Conservation (phyloP, 2,797 vertebrate genomes). For the Trichosurus vulpecula region DNA sequence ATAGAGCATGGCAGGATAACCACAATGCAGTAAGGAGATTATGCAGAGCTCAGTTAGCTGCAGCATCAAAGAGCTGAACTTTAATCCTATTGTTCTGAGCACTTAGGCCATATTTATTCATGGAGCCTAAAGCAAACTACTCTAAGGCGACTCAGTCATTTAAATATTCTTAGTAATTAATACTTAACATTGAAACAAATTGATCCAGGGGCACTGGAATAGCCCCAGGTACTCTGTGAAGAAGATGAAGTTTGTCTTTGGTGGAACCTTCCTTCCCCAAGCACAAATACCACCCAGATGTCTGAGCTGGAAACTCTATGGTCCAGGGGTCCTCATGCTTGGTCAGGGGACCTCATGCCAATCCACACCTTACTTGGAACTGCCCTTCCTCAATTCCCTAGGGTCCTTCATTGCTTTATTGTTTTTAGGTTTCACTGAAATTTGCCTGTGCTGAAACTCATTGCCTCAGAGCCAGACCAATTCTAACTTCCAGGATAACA, state of each 20-base stretch:
- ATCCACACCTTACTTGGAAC: rapidly evolving
- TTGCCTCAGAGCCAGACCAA: background rate
- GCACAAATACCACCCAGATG: background rate
- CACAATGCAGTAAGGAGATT: background rate
- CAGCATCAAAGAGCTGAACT: background rate
- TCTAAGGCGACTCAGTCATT: background rate
- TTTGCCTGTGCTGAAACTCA: background rate
- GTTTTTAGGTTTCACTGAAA: background rate
- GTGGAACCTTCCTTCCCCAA: background rate
- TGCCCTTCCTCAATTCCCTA: background rate
- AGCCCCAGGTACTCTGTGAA: background rate
- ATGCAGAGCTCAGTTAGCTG: background rate
- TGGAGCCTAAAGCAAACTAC: background rate
- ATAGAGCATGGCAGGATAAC: background rate
- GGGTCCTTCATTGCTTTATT: background rate
- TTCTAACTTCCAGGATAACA: background rate
- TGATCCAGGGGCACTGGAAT: background rate
- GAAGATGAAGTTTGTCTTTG: background rate
- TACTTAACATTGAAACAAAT: background rate
- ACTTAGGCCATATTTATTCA: background rate
- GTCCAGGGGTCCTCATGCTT: background rate
- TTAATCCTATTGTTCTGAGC: background rate
- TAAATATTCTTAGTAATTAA: background rate
- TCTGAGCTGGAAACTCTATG: no score
- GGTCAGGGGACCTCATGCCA: no score